Percentiles rank a stretch among this genome's conserved stretches.
phyloP scores from a whole-genome alignment of 2,888 invertebrate genomes.

The Noctua comes region DNA sequence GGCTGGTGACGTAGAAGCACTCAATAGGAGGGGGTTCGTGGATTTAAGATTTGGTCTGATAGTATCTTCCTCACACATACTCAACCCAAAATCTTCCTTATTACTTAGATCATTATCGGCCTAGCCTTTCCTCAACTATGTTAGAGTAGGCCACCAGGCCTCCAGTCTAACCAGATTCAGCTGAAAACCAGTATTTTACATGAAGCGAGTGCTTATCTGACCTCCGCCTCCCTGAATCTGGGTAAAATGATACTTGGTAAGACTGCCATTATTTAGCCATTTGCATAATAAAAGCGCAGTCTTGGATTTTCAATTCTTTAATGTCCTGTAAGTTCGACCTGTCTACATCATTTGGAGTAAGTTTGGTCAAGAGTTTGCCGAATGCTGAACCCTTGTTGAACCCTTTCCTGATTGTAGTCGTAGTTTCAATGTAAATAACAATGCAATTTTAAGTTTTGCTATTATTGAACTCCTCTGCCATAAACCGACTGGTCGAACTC shows the following conservation, averaged over 20 bases:
- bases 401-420: neutral
- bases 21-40: neutral
- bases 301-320: neutral
- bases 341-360: neutral
- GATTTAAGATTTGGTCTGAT: neutral
- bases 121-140: neutral
- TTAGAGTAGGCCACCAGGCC: neutral
- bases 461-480: neutral
- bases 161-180: neutral
- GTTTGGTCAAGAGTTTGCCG: neutral
- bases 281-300: neutral
- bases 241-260: neutral
- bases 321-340: neutral
- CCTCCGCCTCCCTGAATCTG: neutral
- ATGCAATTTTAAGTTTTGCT: neutral
- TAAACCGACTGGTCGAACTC: neutral
- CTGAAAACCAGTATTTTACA: neutral
- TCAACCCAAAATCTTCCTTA: neutral
- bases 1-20: slow-evolving; percentile 27
- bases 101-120: neutral
- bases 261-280: neutral
- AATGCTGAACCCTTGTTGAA: too few relatives aligned
- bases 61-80: neutral
- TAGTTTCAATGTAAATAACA: neutral
- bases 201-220: neutral